A percentile compares a stretch with the other conserved stretches of the same genome.
These are phyloP conservation scores for Isichthys henryi DNA, from an alignment of 2,113 vertebrate genomes.

Conservation along the genomic window DNA sequence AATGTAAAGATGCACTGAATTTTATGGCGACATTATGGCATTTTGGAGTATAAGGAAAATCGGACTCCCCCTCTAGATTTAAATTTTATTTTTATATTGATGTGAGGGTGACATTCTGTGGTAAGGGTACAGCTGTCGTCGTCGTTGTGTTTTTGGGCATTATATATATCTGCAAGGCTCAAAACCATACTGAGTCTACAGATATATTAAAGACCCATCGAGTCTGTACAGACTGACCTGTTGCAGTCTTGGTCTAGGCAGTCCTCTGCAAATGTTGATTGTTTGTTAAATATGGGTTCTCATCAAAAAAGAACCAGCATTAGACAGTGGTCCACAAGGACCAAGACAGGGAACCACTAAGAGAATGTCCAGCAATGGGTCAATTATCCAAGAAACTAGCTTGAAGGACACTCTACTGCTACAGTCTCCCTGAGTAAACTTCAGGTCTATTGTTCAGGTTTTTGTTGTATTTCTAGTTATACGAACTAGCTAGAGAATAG, in stretches of 20 bases:
- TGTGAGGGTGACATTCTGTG: conserved; percentile 17
- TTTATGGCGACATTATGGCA: conserved; percentile 32
- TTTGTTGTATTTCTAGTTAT: not conserved
- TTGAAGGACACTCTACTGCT: conserved; percentile 35
- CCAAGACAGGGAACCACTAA: not conserved
- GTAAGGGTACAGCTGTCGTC: conserved; percentile 30
- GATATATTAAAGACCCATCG: not conserved
- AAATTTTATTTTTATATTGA: conserved; percentile 16
- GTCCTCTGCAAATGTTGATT: not conserved
- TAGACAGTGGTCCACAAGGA: not conserved
- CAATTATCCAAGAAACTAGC: not conserved
- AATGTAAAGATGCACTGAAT: conserved; percentile 32
- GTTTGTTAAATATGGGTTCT: not conserved
- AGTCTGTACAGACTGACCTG: not conserved
- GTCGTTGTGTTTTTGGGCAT: conserved; percentile 20
- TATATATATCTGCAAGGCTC: conserved; percentile 16
- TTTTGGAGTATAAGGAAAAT: conserved; percentile 25
- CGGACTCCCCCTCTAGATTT: not conserved
- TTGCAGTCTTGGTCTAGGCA: not conserved
- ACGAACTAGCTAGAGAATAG: not conserved
- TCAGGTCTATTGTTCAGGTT: not conserved
- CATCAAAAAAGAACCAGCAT: not conserved
- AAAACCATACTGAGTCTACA: not conserved
- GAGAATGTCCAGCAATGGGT: not conserved
- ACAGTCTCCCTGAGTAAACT: not conserved